These are phyloP conservation scores for Montipora capitata DNA, from an alignment of 92 coral and sea anemone genomes.

Conservation along the genomic window DNA sequence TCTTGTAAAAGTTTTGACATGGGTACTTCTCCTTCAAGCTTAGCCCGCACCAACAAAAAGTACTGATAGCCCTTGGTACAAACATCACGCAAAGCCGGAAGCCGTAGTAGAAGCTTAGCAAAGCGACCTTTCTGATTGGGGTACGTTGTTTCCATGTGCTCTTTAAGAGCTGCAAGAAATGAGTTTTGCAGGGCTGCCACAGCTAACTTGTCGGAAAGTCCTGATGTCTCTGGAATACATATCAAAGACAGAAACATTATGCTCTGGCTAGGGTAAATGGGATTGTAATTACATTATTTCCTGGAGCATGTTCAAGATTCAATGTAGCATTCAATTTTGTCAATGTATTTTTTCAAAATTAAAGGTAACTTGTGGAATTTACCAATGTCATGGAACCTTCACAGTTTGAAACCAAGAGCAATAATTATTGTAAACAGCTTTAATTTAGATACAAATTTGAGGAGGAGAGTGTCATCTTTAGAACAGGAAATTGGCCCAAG, in stretches of 20 bases:
- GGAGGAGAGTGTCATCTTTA: no score
- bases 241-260: background rate
- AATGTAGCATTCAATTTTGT: no score
- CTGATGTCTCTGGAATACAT: slow-evolving; percentile 82
- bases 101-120: slow-evolving; percentile 93
- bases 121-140: slow-evolving; percentile 91
- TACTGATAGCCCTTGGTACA: slow-evolving; percentile 95
- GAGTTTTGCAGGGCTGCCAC: slow-evolving; percentile 85
- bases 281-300: background rate
- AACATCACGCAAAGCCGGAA: slow-evolving; percentile 96
- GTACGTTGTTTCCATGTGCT: slow-evolving; percentile 85
- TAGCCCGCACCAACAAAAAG: slow-evolving; percentile 90
- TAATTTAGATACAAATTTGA: no score
- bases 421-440: no score
- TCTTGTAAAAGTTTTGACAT: slow-evolving; percentile 95
- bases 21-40: slow-evolving; percentile 96
- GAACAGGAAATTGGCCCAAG: no score
- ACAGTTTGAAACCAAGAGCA: no score
- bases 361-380: no score
- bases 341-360: no score
- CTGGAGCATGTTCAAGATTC: no score
- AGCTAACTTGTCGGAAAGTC: slow-evolving; percentile 74
- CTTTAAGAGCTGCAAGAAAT: slow-evolving; percentile 87
- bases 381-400: no score
- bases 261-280: background rate